Evolutionary conservation across 2,888 invertebrate species (phyloP), one percentile per base, ranked within the genome.

Genomic region (Lissonota sp.): DNA sequence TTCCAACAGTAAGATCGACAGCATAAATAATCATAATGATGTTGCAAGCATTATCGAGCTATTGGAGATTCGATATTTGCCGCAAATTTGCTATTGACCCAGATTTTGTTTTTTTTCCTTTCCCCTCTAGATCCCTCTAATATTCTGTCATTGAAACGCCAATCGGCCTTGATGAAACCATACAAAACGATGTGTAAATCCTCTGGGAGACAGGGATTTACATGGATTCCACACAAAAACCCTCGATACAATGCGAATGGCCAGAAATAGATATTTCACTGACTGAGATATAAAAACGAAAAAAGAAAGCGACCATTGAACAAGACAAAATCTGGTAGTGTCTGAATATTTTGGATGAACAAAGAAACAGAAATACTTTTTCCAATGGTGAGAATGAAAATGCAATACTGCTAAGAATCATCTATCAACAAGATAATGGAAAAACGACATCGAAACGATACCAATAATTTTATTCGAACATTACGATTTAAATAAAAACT

Each of bases 151-250:
- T 71, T 60, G 58, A 72, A n/a, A 69, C 78, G 58, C 40, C 57
- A 58, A 82, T 86, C 73, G 84, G 76, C 80, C 84, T 79, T 81
- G 78, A 63, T 40, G 87, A 88, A 89, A 84, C 86, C 86, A 64
- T 86, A 85, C 78, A 85, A 88, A 85, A 66, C 62, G 58, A 84
- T 84, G 72, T 72, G 80, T 84, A 84, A 86, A 86, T 74, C 57
- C 60, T 73, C 51, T 16, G 57, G 51, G 46, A 10, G 10, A 40
- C 42, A 71, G 57, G 44, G 57, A 75, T 79, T 67, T 57, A 37
- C 70, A 51, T 8, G 26, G 46, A 55, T 79, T 74, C 49, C 2
- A 55, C 46, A 53, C 62, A 53, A 60, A 74, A 14, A 57, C 40
- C 37, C 26, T 26, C 49, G 49, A 40, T 64, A 14, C 14, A 8